Conservation (phyloP, 2,113 vertebrate genomes). For the Cariama cristata region DNA sequence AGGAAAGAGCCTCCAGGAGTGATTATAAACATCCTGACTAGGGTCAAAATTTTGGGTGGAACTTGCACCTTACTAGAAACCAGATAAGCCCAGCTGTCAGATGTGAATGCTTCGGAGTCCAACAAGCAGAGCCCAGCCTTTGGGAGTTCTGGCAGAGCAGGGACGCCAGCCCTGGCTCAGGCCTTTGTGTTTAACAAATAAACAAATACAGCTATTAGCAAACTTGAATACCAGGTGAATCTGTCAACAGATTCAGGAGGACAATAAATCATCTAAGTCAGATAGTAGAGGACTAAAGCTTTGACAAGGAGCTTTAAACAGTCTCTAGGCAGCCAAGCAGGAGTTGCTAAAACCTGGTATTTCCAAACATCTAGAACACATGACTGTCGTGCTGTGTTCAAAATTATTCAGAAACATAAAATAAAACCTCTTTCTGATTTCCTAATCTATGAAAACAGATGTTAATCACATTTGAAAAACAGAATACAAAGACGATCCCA, state of each 20-base stretch:
- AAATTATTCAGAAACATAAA: background rate
- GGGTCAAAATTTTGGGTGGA: slow-evolving; percentile 11
- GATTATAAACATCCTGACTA: slow-evolving; percentile 54
- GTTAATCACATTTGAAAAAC: slow-evolving; percentile 34
- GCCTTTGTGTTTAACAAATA: background rate
- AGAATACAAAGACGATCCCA: slow-evolving; percentile 9
- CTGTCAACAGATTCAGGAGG: background rate
- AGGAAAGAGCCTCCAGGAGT: background rate
- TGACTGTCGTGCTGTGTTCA: background rate
- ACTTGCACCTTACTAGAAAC: slow-evolving; percentile 42
- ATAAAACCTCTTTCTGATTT: slow-evolving; percentile 1
- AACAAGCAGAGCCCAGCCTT: background rate
- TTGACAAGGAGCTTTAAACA: background rate
- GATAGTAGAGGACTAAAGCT: background rate
- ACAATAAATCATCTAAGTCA: background rate
- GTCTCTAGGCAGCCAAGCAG: background rate
- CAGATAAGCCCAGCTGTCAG: slow-evolving; percentile 17
- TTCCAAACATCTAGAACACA: background rate
- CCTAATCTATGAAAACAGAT: slow-evolving; percentile 29
- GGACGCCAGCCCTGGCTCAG: background rate
- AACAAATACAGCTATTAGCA: background rate
- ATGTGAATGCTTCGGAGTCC: background rate
- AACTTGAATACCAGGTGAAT: background rate
- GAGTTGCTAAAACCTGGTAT: background rate
- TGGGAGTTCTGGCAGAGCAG: background rate